A percentile compares a stretch with the other conserved stretches of the same genome.
These are phyloP conservation scores for Plectropomus leopardus DNA, from an alignment of 2,113 vertebrate genomes.

Conservation along the genomic window DNA sequence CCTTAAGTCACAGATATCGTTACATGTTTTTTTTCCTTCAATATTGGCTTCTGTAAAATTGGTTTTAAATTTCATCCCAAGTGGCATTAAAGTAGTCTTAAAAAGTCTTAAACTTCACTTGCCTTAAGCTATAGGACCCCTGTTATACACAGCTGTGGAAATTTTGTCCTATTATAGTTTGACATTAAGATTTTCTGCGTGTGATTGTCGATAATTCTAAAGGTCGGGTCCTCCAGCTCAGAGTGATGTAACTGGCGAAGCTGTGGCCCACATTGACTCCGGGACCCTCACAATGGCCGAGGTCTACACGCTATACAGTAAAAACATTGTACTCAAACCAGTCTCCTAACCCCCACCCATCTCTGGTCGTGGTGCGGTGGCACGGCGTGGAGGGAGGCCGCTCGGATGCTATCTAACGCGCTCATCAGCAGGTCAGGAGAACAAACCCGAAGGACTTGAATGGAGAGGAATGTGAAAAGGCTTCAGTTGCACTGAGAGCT, in stretches of 20 bases:
- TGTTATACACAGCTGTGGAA: background rate
- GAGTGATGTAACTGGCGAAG: conserved; percentile 45
- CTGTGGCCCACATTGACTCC: conserved; percentile 40
- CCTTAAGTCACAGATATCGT: no score
- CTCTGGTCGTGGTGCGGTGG: conserved; percentile 13
- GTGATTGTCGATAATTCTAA: conserved; percentile 8
- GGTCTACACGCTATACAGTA: conserved; percentile 53
- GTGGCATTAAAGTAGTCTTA: no score
- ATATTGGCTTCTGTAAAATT: no score
- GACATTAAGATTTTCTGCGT: conserved; percentile 10
- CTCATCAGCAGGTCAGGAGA: conserved; percentile 67
- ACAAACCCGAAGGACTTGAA: conserved; percentile 45
- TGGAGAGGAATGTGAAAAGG: conserved; percentile 48
- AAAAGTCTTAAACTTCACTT: no score
- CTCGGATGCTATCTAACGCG: conserved; percentile 50
- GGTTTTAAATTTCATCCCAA: no score
- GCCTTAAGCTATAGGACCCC: no score
- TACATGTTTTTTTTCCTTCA: no score
- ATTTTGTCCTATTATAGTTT: background rate
- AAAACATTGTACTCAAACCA: conserved; percentile 66
- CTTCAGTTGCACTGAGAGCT: conserved; percentile 45
- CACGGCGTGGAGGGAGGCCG: conserved; percentile 21
- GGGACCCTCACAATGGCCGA: conserved; percentile 35
- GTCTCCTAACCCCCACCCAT: conserved; percentile 24
- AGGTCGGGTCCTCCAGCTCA: conserved; percentile 34